These are phyloP conservation scores for Ctenopoma multispine DNA, from an alignment of 2,797 vertebrate genomes.

Conservation along the genomic window DNA sequence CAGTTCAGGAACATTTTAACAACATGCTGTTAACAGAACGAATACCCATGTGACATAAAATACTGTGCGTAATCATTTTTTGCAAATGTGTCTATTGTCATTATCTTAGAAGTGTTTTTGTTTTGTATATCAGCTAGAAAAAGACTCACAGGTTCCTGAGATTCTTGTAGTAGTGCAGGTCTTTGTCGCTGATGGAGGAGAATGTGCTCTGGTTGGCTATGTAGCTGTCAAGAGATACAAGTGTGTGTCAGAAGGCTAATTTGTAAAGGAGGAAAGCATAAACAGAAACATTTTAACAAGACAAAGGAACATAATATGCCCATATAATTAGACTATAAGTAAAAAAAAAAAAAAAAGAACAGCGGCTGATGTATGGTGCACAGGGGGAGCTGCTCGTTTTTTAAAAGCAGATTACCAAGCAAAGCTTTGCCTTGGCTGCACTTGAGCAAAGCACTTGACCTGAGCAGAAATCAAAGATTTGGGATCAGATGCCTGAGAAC, in stretches of 20 bases:
- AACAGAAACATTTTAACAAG: constrained; percentile 43
- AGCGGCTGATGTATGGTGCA: constrained; percentile 20
- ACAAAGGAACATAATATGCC: constrained; percentile 36
- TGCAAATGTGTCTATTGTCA: not conserved
- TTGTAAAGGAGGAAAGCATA: constrained; percentile 42
- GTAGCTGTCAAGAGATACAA: constrained; percentile 86
- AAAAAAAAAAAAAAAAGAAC: constrained; percentile 24
- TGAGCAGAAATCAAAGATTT: constrained; percentile 21
- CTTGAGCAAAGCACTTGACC: constrained; percentile 48
- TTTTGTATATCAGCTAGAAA: constrained; percentile 3
- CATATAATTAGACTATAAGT: constrained; percentile 30
- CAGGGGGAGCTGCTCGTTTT: constrained; percentile 2
- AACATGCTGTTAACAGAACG: not conserved
- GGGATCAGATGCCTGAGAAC: constrained; percentile 23
- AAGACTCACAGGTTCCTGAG: constrained; percentile 96
- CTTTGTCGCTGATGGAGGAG: constrained; percentile 94
- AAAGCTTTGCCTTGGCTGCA: constrained; percentile 28
- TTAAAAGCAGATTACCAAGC: constrained; percentile 6
- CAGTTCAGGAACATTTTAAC: not conserved
- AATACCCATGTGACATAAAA: not conserved
- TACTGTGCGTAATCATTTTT: not conserved
- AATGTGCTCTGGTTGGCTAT: constrained; percentile 94
- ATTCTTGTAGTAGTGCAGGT: constrained; percentile 91
- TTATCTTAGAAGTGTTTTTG: not conserved
- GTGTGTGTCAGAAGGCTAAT: constrained; percentile 59